Conservation (phyloP, 2,888 invertebrate genomes). For the Noctua pronuba region DNA sequence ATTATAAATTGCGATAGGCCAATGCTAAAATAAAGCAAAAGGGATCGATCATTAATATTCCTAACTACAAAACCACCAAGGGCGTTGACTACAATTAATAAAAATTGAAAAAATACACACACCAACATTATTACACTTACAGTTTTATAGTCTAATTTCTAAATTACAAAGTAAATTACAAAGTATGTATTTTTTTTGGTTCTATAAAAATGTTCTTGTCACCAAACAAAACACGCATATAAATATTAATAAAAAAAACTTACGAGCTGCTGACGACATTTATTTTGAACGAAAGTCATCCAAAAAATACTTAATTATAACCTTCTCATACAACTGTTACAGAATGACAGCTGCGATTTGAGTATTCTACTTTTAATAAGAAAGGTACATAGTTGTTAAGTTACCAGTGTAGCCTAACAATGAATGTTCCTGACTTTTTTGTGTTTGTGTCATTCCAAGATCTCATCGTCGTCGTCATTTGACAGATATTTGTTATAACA, state of each 20-base stretch:
- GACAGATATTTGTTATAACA: conserved; percentile 10
- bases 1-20: no score
- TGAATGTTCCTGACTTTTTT: neutral
- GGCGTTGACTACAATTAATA: neutral
- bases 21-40: no score
- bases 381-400: neutral
- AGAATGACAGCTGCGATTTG: neutral
- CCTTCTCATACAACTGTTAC: neutral
- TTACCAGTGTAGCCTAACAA: neutral
- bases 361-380: neutral
- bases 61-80: neutral
- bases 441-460: conserved; percentile 7
- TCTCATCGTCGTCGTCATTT: neutral
- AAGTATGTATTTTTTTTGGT: neutral
- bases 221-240: neutral
- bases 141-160: no score
- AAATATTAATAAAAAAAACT: neutral
- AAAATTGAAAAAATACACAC: neutral
- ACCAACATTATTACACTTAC: no score
- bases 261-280: neutral
- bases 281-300: neutral
- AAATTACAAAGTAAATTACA: neutral
- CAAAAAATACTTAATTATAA: neutral
- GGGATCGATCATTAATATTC: neutral
- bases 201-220: neutral